A percentile compares a stretch with the other conserved stretches of the same genome.
phyloP scores from a whole-genome alignment of 2,888 invertebrate species.

The Cephus nigrinus region DNA sequence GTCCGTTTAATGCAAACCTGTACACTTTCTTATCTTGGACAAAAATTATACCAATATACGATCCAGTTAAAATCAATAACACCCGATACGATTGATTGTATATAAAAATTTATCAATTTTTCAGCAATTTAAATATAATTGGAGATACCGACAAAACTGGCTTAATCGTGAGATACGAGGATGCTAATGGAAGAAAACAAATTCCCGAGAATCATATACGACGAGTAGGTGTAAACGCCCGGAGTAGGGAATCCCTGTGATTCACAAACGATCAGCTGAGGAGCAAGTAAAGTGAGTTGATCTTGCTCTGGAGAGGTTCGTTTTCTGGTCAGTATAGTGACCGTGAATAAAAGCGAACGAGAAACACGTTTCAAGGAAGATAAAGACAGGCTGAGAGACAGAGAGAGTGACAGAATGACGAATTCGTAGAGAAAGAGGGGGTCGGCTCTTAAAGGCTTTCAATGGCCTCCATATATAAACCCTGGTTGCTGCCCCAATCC shows the following conservation, averaged over 20 bases:
- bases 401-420: neutral
- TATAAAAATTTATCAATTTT: neutral
- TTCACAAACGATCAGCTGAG: neutral
- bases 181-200: neutral
- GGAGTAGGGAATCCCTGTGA: neutral
- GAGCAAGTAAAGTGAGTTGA: neutral
- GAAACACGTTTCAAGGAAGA: neutral
- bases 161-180: neutral
- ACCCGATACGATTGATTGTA: neutral
- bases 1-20: too few species aligned
- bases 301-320: neutral
- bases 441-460: conserved; percentile 8
- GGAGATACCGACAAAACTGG: neutral
- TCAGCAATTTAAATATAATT: neutral
- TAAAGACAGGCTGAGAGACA: neutral
- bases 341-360: conserved; percentile 1
- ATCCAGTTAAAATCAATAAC: neutral
- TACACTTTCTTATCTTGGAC: too few species aligned
- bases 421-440: neutral
- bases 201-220: neutral
- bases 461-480: conserved; percentile 18
- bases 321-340: neutral
- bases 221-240: neutral
- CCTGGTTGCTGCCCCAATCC: conserved; percentile 10
- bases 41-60: neutral